These are phyloP conservation scores for Neogale vison DNA, from an alignment of 2,113 vertebrate genomes.

Conservation along the genomic window DNA sequence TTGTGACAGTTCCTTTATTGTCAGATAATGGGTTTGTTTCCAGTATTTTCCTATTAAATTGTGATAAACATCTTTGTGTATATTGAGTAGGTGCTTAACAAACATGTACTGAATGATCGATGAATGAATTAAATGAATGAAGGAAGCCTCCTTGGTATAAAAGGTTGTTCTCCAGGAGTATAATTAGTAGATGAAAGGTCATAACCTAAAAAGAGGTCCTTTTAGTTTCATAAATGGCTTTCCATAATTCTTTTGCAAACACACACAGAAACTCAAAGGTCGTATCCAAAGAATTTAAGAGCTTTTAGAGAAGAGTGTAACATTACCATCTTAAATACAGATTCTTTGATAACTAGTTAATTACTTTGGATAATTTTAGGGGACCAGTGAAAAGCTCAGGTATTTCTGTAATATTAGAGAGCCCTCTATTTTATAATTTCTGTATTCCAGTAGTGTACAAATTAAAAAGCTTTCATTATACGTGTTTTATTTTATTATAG, in stretches of 20 bases:
- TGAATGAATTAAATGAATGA: background rate
- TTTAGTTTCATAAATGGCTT: background rate
- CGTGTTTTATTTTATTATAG: background rate
- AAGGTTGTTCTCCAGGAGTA: background rate
- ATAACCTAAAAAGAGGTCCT: background rate
- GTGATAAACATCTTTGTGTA: background rate
- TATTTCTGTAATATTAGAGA: background rate
- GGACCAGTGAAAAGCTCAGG: background rate
- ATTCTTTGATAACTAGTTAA: constrained; percentile 7
- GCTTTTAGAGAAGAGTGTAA: background rate
- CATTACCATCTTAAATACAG: background rate
- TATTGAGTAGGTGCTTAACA: background rate
- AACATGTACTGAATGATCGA: background rate
- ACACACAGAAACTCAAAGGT: background rate
- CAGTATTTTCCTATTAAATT: background rate
- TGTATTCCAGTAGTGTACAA: background rate
- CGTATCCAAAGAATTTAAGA: background rate
- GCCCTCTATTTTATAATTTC: background rate
- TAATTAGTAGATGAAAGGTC: background rate
- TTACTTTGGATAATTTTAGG: background rate
- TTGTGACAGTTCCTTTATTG: background rate
- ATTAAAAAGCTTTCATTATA: background rate
- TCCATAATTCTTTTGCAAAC: background rate
- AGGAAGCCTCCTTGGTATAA: background rate
- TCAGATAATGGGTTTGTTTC: background rate